Evolutionary conservation across 2,888 invertebrate genomes (phyloP), one percentile per base, ranked within the genome.

Genomic region (Stenotaenia linearis): DNA sequence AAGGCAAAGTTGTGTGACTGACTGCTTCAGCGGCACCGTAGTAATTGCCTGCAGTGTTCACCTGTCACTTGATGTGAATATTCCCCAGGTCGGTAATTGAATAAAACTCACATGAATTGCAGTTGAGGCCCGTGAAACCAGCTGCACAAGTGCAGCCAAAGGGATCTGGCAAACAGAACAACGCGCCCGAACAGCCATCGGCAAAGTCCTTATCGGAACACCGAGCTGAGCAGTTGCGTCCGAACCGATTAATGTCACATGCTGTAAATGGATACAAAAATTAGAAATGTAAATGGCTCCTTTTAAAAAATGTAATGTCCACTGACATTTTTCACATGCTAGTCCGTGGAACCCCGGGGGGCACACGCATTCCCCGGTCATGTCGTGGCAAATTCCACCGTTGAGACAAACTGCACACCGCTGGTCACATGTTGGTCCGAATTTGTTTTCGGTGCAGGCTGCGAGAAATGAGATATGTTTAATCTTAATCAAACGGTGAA

Each of bases 71-170:
- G 18, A 32, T 30, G 75, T 75, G 32, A 32, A 32, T 25, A 61
- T 45, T 61, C 61, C 61, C 61, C 61, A 61, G 61, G 61, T 61
- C 25, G 61, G 50, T 37, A 79, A 25, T 75, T 25, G 25, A 32
- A 25, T 75, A 75, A 37, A 25, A 78, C 82, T 80, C 79, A 82
- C 82, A 79, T 77, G 80, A 79, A 74, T 79, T 80, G 78, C 82
- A 82, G 25, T 74, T 75, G 4, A 81, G 78, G 0, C 82, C 82
- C 23, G 80, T 81, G 75, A 79, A 82, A 1, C 82, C 82, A 12
- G 82, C 79, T 23, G 82, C 82, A 50, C 82, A 82, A 6, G 82
- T 81, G 35, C 82, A 82, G 4, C 82, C 82, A n/a, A 81, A 82
- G 0, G 82, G 82, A 56, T 82, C 82, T 23, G 82, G 81, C 10